phyloP scores from a whole-genome alignment of 1,140 invertebrate genomes.

The Leptinotarsa defecta region DNA sequence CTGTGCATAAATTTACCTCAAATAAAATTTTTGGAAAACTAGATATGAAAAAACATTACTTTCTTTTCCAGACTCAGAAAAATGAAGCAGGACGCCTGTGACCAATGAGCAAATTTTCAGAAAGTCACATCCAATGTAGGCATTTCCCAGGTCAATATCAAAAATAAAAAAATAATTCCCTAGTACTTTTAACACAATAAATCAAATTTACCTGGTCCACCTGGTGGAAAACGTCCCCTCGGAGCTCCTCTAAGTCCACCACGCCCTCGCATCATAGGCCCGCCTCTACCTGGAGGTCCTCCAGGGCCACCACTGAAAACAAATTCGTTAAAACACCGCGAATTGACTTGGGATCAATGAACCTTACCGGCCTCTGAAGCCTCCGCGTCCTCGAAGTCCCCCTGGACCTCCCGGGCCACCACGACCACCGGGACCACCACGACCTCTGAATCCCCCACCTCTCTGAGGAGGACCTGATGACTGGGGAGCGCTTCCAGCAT shows the following conservation, averaged over 20 bases:
- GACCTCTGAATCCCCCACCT: constrained; percentile 32
- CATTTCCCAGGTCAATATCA: too few species aligned
- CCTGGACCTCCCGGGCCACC: constrained; percentile 31
- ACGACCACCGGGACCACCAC: constrained; percentile 28
- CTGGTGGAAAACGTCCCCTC: constrained; percentile 37
- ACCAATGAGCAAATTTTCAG: too few species aligned
- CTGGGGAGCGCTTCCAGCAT: not conserved
- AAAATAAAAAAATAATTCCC: constrained; percentile 1
- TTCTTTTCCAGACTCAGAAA: too few species aligned
- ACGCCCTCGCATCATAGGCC: constrained; percentile 41
- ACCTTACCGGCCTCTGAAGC: constrained; percentile 33
- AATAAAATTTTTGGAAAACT: too few species aligned
- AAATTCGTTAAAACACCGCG: constrained; percentile 15
- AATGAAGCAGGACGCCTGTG: too few species aligned
- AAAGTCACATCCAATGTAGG: too few species aligned
- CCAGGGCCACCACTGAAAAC: constrained; percentile 38
- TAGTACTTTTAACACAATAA: not conserved
- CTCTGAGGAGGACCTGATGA: constrained; percentile 13
- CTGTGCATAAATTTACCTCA: too few species aligned
- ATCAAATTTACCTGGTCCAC: not conserved
- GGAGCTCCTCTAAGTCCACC: constrained; percentile 40
- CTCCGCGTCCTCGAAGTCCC: constrained; percentile 36
- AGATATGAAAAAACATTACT: too few species aligned
- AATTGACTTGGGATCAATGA: not conserved
- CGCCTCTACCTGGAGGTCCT: constrained; percentile 36